Conservation (phyloP, 2,113 vertebrate species). For the Platysteira castanea region DNA sequence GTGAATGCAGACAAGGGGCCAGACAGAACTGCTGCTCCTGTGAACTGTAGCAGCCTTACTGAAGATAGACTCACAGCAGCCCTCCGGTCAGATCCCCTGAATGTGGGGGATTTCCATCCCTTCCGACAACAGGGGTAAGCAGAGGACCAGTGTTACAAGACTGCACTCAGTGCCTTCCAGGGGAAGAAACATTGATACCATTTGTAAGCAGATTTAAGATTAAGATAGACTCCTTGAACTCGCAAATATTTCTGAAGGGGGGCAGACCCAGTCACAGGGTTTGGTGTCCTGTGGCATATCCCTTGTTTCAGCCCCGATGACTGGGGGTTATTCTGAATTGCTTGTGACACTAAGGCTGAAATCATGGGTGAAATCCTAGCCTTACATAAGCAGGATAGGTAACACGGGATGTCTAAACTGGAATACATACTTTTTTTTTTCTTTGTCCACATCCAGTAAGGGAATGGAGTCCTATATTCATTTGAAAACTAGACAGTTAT, state of each 20-base stretch:
- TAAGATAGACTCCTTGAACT: neutral
- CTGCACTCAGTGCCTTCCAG: neutral
- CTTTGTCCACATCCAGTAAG: neutral
- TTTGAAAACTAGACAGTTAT: neutral
- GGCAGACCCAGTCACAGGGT: neutral
- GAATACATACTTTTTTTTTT: neutral
- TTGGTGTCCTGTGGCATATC: neutral
- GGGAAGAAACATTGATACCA: neutral
- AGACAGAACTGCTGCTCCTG: neutral
- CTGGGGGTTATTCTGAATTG: neutral
- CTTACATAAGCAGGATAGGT: neutral
- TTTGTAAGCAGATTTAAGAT: neutral
- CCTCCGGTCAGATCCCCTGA: neutral
- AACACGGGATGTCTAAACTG: neutral
- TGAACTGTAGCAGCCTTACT: neutral
- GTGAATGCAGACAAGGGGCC: neutral
- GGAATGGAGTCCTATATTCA: neutral
- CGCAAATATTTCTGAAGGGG: rapidly evolving
- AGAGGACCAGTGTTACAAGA: neutral
- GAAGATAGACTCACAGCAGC: neutral
- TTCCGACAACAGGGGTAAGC: neutral
- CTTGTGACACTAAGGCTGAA: neutral
- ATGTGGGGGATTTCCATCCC: neutral
- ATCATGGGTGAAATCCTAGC: neutral
- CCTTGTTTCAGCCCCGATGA: neutral